phyloP scores from a whole-genome alignment of 2,113 vertebrate species.

The Acrocephalus arundinaceus region DNA sequence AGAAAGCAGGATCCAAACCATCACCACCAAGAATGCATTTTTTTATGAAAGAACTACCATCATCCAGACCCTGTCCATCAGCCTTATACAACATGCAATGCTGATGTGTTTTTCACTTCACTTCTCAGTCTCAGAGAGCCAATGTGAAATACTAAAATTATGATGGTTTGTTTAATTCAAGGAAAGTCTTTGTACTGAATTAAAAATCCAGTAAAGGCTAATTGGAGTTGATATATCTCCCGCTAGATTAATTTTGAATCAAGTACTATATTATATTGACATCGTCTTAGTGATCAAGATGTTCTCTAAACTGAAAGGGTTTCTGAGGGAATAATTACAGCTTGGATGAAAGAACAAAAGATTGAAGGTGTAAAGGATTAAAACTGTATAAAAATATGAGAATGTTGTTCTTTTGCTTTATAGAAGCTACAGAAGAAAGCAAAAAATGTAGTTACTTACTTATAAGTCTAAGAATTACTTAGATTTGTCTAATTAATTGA shows the following conservation, averaged over 20 bases:
- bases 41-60: background rate
- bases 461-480: background rate
- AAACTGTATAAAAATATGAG: background rate
- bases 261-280: background rate
- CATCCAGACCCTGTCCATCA: background rate
- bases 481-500: background rate
- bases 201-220: background rate
- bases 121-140: background rate
- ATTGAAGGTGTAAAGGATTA: background rate
- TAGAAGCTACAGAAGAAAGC: background rate
- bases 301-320: background rate
- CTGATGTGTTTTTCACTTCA: background rate
- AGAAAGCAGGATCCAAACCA: background rate
- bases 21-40: background rate
- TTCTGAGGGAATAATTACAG: background rate
- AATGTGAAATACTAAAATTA: background rate
- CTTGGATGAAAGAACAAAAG: background rate
- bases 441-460: background rate
- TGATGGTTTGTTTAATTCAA: background rate
- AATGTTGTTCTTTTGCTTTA: background rate
- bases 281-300: background rate
- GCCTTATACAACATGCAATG: background rate
- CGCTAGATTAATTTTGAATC: slow-evolving; percentile 31
- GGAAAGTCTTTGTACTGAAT: slow-evolving; percentile 3
- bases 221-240: background rate